Conservation (phyloP, 2,113 vertebrate genomes). For the Carassius carassius region DNA sequence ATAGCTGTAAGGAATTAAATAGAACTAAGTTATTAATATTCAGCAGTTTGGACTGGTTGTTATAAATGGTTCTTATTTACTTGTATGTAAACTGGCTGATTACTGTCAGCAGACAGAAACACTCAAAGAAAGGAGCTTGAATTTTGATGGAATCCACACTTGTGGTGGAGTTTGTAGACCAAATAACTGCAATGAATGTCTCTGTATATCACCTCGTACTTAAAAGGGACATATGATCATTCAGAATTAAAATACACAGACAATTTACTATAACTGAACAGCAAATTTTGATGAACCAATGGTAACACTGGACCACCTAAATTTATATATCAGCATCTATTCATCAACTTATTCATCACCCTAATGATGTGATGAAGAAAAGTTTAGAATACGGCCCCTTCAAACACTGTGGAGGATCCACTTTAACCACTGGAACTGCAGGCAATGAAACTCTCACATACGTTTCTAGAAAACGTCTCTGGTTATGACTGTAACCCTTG, state of each 20-base stretch:
- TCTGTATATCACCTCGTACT: background rate
- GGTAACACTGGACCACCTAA: no score
- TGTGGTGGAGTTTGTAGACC: background rate
- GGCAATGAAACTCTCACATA: constrained; percentile 21
- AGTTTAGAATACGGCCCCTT: background rate
- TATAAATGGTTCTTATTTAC: background rate
- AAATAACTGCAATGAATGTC: background rate
- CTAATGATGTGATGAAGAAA: background rate
- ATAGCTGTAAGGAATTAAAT: background rate
- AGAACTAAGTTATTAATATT: background rate
- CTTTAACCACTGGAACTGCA: constrained; percentile 48
- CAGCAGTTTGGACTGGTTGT: background rate
- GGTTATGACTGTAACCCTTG: no score
- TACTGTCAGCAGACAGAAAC: background rate
- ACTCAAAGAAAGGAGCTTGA: background rate
- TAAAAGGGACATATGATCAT: constrained; percentile 12
- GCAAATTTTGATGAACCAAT: no score
- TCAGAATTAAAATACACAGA: no score
- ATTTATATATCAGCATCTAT: no score
- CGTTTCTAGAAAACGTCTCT: background rate
- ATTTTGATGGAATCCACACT: background rate
- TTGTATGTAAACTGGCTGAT: background rate
- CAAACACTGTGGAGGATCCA: constrained; percentile 18
- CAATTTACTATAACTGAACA: no score
- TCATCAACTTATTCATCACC: no score